Base-by-base conservation (phyloP, 2,113 vertebrate species). In the Neofelis nebulosa region DNA sequence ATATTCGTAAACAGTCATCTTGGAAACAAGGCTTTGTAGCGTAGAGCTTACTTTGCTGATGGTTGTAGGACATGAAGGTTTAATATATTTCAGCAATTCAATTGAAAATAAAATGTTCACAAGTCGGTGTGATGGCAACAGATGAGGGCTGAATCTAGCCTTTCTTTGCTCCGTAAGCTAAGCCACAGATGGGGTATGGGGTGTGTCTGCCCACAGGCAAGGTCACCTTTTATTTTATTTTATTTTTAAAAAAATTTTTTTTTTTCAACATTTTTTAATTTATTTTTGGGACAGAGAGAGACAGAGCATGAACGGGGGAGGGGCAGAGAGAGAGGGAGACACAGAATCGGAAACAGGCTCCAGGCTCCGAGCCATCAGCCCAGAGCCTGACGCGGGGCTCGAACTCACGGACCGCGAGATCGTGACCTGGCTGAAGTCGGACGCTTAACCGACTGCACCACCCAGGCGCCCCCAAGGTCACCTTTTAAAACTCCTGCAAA, bases 71-170 rank as follows among this genome's bases (percentile, higher is more conserved):
- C 31, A 61, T 50, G 23, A 80, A 36, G 19, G 0, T 71, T 74
- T 89, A 80, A 92, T 73, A 68, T 90, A 55, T 83, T 90, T 94
- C 45, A 87, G 23, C 2, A 73, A 66, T 45, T 89, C n/a, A 73
- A 0, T 27, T 87, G 83, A 95, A 96, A 97, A 71, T 45, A 19
- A 89, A 71, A 74, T 66, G 48, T 61, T 65, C 25, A 80, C 21
- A 45, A 82, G 16, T 74, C n/a, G 74, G 2, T 74, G 21, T 19
- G 31, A 19, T 18, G 45, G 31, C 41, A 55, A 45, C 12, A 83
- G 78, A 80, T 7, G 61, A 74, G 5, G 14, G 5, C 19, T 74
- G 14, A 68, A 73, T 86, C n/a, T 38, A 38, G 25, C 2, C n/a
- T 86, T 84, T n/a, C 31, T 31, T 69, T n/a, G 21, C 8, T 94